Evolutionary conservation across 2,888 invertebrate species (phyloP), one percentile per base, ranked within the genome.

Genomic region (Ariolimax columbianus): DNA sequence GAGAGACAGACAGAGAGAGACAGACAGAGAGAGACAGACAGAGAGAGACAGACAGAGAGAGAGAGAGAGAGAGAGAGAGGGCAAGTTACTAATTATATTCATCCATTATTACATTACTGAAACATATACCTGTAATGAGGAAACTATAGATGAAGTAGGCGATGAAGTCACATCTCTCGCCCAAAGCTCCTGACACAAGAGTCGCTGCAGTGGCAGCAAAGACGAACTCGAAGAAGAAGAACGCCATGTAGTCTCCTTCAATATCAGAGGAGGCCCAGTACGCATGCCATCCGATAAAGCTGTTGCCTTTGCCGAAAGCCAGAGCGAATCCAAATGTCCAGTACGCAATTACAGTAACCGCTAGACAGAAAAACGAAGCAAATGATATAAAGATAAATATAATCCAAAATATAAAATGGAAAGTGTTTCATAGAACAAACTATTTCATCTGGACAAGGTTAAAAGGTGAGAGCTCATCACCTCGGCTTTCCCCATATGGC

Each of bases 161-260:
- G 23, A 93, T 91, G 89, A 95, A 95, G 87, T 95, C 94, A 88
- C 95, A 95, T 84, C 95, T 89, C 91, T 95, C 95, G 0, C 95
- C 95, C 59, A 95, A 94, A 0, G 95, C 95, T 4, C 95, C 95
- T 0, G 95, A 95, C 9, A 95, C 94, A 72, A 95, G 95, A 40
- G 95, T 95, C 38, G 95, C 94, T 0, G 95, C 95, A 0, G 95
- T 95, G 30, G 95, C 95, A 0, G 95, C 95, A 88, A 95, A 95
- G 36, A 95, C 94, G 89, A 94, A 95, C 91, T 95, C 95, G 92
- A 95, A 95, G 92, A 95, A 95, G 94, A 94, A 93, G 19, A 86
- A 78, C 38, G 92, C 91, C 81, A 89, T 92, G 1, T 86, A 75
- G 1, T 75, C 84, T 0, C 89, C 89, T 7, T 89, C 89, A 47